Evolutionary conservation across 53 echinoderm and acorn worm species (phyloP).

Genomic region (Holothuria leucospilota): DNA sequence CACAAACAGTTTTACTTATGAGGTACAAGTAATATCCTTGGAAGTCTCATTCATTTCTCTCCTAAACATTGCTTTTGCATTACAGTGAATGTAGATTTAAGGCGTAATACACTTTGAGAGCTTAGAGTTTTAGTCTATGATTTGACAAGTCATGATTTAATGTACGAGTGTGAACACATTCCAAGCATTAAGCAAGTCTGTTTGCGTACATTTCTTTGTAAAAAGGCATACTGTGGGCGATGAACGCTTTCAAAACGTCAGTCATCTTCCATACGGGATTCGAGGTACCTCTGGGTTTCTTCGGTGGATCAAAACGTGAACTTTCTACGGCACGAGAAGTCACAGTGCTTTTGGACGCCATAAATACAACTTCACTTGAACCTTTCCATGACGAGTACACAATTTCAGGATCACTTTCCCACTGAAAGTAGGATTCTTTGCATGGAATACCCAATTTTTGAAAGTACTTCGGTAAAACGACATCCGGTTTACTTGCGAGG

Average conservation of each 20-base stretch:
- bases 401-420: background rate
- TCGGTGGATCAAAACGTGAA: background rate
- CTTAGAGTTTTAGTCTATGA: no score
- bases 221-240: background rate
- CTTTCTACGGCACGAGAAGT: conserved; percentile 12
- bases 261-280: conserved; percentile 11
- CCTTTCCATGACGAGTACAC: conserved; percentile 19
- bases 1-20: no score
- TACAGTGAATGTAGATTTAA: no score
- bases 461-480: background rate
- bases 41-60: no score
- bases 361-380: background rate
- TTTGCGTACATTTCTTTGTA: background rate
- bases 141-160: no score
- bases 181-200: no score
- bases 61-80: no score
- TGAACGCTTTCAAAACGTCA: background rate
- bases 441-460: background rate
- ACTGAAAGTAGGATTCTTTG: conserved; percentile 2
- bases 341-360: background rate
- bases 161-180: no score
- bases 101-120: no score
- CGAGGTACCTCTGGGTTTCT: background rate
- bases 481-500: background rate
- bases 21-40: no score